Evolutionary conservation across 2,113 vertebrate genomes (phyloP).

Genomic region (Empidonax traillii): DNA sequence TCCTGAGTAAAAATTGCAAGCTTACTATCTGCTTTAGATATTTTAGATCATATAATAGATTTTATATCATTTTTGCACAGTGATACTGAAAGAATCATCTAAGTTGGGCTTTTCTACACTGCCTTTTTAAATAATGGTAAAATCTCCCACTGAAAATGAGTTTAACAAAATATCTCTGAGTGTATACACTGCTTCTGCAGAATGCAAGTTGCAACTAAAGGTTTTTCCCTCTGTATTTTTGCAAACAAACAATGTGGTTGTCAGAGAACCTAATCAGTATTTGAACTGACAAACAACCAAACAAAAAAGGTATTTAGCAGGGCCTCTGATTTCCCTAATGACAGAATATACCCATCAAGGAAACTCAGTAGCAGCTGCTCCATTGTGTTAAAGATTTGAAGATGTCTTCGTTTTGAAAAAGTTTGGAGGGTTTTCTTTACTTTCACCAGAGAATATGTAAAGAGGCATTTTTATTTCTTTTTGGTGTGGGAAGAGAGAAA

Average conservation of each 20-base stretch:
- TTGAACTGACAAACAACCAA: constrained; percentile 65
- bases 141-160: neutral
- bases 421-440: constrained; percentile 24
- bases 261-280: constrained; percentile 62
- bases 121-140: neutral
- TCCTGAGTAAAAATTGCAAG: neutral
- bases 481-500: neutral
- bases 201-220: constrained; percentile 20
- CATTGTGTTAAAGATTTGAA: constrained; percentile 58
- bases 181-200: neutral
- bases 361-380: constrained; percentile 52
- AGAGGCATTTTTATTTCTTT: constrained; percentile 25
- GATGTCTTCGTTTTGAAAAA: constrained; percentile 56
- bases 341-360: constrained; percentile 59
- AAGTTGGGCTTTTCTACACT: neutral
- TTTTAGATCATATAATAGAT: neutral
- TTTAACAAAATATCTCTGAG: constrained; percentile 31
- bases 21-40: neutral
- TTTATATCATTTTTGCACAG: neutral
- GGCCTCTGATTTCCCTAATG: constrained; percentile 68
- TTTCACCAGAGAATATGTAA: constrained; percentile 38
- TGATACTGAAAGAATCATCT: neutral
- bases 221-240: constrained; percentile 43
- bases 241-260: constrained; percentile 58
- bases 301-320: constrained; percentile 66